A percentile compares a stretch with the other conserved stretches of the same genome.
Conservation (phyloP, 2,888 invertebrate species). For the Rutpela maculata region DNA sequence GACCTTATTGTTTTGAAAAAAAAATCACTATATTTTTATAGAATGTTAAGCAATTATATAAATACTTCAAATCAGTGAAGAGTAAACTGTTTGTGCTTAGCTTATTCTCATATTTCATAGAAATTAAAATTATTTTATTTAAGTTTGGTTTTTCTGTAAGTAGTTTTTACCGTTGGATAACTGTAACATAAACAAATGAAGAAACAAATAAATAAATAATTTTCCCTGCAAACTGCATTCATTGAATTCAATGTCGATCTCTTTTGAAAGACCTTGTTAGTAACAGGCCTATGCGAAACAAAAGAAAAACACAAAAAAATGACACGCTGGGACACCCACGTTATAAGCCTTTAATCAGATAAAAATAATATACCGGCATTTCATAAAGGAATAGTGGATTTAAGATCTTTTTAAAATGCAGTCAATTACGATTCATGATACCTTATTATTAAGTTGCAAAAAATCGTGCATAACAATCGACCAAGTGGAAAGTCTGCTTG, state of each 20-base stretch:
- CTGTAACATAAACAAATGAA: neutral
- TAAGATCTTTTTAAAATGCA: slow-evolving; percentile 62
- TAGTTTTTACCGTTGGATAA: neutral
- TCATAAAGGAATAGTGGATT: slow-evolving; percentile 52
- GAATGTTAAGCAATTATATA: too few species aligned
- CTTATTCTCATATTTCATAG: too few species aligned
- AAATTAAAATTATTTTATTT: too few species aligned
- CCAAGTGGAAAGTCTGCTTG: slow-evolving; percentile 48
- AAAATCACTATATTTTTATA: too few species aligned
- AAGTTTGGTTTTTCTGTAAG: neutral
- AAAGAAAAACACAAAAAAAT: slow-evolving; percentile 55
- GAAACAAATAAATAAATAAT: too few species aligned
- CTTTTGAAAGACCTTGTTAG: slow-evolving; percentile 54
- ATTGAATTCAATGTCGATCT: slow-evolving; percentile 44
- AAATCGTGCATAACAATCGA: slow-evolving; percentile 61
- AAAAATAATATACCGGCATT: slow-evolving; percentile 54
- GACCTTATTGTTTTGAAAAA: too few species aligned
- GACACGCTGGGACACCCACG: slow-evolving; percentile 63
- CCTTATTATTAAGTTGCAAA: slow-evolving; percentile 66
- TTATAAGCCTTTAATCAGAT: slow-evolving; percentile 57
- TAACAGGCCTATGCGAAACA: slow-evolving; percentile 53
- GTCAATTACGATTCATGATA: slow-evolving; percentile 65
- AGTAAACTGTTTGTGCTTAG: too few species aligned
- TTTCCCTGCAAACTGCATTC: neutral
- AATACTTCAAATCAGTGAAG: too few species aligned